phyloP scores from a whole-genome alignment of 2,888 invertebrate genomes.

The Dryococelus australis region DNA sequence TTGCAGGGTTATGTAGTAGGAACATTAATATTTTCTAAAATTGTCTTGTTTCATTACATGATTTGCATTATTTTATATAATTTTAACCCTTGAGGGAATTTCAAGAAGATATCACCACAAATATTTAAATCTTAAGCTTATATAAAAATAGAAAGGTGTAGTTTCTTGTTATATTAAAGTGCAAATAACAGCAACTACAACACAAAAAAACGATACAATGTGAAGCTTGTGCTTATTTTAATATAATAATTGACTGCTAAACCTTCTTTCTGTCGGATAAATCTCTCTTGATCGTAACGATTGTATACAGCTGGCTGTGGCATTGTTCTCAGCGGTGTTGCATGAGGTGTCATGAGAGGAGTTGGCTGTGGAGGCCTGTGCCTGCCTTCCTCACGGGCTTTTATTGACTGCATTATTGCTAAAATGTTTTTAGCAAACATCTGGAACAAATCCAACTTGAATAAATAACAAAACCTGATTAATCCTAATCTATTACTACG shows the following conservation, averaged over 20 bases:
- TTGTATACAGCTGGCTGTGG: constrained; percentile 86
- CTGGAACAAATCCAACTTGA: constrained; percentile 58
- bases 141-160: background rate
- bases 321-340: constrained; percentile 71
- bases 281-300: constrained; percentile 99
- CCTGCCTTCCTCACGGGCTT: constrained; percentile 91
- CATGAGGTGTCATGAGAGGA: constrained; percentile 68
- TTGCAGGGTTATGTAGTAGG: too few relatives aligned
- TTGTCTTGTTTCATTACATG: too few relatives aligned
- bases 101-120: too few relatives aligned
- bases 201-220: too few relatives aligned
- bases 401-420: constrained; percentile 89
- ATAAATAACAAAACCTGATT: too few relatives aligned
- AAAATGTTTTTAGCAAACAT: constrained; percentile 92
- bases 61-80: too few relatives aligned
- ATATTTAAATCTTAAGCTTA: too few relatives aligned
- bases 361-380: constrained; percentile 65
- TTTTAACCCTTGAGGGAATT: too few relatives aligned
- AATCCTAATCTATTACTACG: too few relatives aligned
- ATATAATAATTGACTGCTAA: constrained; percentile 30
- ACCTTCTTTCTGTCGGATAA: constrained; percentile 91
- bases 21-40: too few relatives aligned
- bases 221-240: too few relatives aligned
- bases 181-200: too few relatives aligned
- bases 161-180: background rate